These are phyloP conservation scores for Drosophila ironensis DNA, from an alignment of 1,140 invertebrate genomes.

Conservation along the genomic window DNA sequence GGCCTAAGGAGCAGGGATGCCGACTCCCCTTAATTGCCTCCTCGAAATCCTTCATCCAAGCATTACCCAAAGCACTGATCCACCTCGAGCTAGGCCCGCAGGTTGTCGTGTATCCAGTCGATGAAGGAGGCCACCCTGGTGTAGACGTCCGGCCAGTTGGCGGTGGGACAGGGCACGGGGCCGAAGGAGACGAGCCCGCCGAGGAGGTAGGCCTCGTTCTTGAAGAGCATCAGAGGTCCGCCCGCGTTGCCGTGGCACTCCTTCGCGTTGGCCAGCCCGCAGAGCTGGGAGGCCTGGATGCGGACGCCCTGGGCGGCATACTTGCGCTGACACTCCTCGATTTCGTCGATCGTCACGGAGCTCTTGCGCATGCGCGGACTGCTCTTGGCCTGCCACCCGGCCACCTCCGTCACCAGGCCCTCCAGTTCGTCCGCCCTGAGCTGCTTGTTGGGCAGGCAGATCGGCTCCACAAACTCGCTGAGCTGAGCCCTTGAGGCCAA, in stretches of 20 bases:
- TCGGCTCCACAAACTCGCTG: slow-evolving; percentile 85
- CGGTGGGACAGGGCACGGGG: slow-evolving; percentile 86
- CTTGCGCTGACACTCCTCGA: slow-evolving; percentile 45
- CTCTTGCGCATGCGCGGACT: slow-evolving; percentile 83
- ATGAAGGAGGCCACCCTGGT: slow-evolving; percentile 84
- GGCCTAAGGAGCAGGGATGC: too few species aligned
- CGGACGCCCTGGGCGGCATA: slow-evolving; percentile 23
- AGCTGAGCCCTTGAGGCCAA: slow-evolving; percentile 84
- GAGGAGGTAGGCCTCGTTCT: slow-evolving; percentile 76
- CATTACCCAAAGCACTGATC: too few species aligned
- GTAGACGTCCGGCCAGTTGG: slow-evolving; percentile 89
- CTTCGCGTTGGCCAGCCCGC: slow-evolving; percentile 25
- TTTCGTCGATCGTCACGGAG: slow-evolving; percentile 40
- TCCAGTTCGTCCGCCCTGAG: slow-evolving; percentile 82
- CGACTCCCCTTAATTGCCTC: too few species aligned
- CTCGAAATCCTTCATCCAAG: too few species aligned
- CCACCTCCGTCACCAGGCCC: slow-evolving; percentile 85
- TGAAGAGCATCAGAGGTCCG: slow-evolving; percentile 83
- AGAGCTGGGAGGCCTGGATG: slow-evolving; percentile 48
- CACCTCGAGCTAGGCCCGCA: too few species aligned
- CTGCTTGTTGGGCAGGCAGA: slow-evolving; percentile 88
- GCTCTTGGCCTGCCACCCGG: slow-evolving; percentile 91
- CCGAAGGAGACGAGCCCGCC: slow-evolving; percentile 89
- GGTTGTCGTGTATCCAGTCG: slow-evolving; percentile 55
- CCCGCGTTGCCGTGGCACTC: slow-evolving; percentile 83